Conservation (phyloP, 2,888 invertebrate genomes). For the Dyspetes luteomarginatus region DNA sequence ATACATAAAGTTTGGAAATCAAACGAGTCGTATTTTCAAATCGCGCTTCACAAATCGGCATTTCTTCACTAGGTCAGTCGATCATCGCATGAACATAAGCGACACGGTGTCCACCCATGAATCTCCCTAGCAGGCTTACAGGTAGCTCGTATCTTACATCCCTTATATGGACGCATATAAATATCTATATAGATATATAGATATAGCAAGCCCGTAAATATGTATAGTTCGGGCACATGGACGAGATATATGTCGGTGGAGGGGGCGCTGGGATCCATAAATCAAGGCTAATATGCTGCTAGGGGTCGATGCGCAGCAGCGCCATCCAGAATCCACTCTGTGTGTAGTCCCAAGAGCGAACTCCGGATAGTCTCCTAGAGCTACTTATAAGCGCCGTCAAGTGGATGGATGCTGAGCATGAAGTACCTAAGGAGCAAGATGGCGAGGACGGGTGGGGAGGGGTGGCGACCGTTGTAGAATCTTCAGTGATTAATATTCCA, state of each 20-base stretch:
- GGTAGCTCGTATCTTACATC: conserved; percentile 60
- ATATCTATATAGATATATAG: conserved; percentile 29
- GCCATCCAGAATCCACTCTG: conserved; percentile 69
- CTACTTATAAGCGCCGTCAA: conserved; percentile 66
- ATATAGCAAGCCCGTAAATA: conserved; percentile 64
- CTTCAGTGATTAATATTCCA: conserved; percentile 81
- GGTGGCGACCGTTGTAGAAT: conserved; percentile 75
- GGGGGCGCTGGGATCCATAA: conserved; percentile 74
- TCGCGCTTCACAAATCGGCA: no score
- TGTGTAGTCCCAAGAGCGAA: conserved; percentile 39
- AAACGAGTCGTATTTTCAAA: no score
- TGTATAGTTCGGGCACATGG: conserved; percentile 69
- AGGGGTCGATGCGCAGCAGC: conserved; percentile 64
- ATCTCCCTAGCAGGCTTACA: conserved; percentile 34
- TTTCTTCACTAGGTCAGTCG: neutral
- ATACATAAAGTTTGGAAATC: no score
- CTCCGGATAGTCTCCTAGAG: conserved; percentile 67
- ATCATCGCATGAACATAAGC: neutral
- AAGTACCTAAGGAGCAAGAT: conserved; percentile 77
- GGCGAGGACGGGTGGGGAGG: conserved; percentile 70
- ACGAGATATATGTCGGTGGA: conserved; percentile 67
- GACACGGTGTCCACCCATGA: conserved; percentile 5
- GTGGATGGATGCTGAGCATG: conserved; percentile 64
- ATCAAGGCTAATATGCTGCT: conserved; percentile 77
- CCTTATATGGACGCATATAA: neutral